Evolutionary conservation across 2,797 vertebrate species (phyloP), one percentile per base, ranked within the genome.

Genomic region (Toxotes lorentzi): DNA sequence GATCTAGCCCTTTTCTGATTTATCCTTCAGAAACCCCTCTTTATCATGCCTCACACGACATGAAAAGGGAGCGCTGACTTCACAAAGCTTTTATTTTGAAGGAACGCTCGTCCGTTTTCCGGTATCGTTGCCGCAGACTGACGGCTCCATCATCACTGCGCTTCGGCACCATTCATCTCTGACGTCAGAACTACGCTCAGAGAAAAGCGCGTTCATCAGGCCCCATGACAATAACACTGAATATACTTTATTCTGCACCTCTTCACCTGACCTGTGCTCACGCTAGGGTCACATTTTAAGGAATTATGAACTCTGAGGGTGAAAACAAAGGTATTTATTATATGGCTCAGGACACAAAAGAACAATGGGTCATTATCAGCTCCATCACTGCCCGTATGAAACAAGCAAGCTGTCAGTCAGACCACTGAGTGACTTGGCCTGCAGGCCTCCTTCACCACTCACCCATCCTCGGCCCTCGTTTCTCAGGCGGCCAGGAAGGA

Each of bases 121-220:
- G 81, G 75, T 61, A 4, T 38, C 4, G 13, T 61, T 59, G 0
- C 38, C 3, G 0, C 10, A 47, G 19, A 67, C 16, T 70, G 84
- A 77, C 76, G 61, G 56, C 65, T 73, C 23, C 54, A 1, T 60
- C 41, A 54, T 67, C 68, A 84, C 64, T 89, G 91, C 89, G 88
- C 85, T 75, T 81, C 70, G 40, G 30, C 38, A 34, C 74, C 72
- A 47, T 86, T 87, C 86, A 88, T 79, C 73, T 90, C 57, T 92
- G 89, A 94, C 94, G 94, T 94, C 92, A 91, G 65, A 88, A 47
- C 57, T 57, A 90, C 90, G 90, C 82, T 86, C 24, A 47, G 56
- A 69, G 76, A 79, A 61, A 57, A 79, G 83, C 88, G 72, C 88
- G 89, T 91, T 88, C 79, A 73, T 85, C 57, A 58, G 61, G 56